Base-by-base conservation (phyloP, 2,888 invertebrate species). In the Acronicta leporina region DNA sequence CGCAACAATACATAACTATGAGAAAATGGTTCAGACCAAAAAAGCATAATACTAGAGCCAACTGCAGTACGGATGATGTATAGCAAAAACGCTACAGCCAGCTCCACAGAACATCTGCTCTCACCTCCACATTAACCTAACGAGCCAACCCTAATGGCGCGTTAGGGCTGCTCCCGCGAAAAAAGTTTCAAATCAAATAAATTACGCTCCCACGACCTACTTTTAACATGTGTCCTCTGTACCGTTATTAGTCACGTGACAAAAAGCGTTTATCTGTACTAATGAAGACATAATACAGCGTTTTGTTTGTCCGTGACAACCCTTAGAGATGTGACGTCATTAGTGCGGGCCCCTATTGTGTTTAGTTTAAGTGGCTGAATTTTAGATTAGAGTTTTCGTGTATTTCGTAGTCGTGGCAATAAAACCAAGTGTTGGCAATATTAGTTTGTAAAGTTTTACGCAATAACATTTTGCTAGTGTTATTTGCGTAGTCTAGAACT, bases 91-190 rank as follows among this genome's bases (percentile, higher is more conserved):
- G 75, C 66, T 75, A 80, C 65, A 68, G 68, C 81, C 82, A 84
- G 83, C 75, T 74, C 78, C 68, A 79, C 81, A 79, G 84, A 88
- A 86, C 94, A 93, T 85, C 92, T 93, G 93, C 88, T 87, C 87
- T 81, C 87, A 88, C 92, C 90, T 88, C 88, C 88, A 88, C 92
- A 92, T 93, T 93, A 91, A 88, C 87, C 89, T 93, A 94, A 94
- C 93, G 94, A 94, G 92, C 90, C 69, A 84, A 84, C 85, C 89
- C 89, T 94, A 93, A 94, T 93, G 92, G 92, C 88, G 79, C 86
- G 87, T 86, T 87, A 90, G 88, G 91, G 88, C 79, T 87, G 85
- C 85, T 63, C 82, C 67, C 84, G 75, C 80, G 69, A 74, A 89
- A 92, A 92, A 91, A 91, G 84, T 85, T 84, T 77, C 82, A 87